These are phyloP conservation scores for Enteromius viviparus DNA, from an alignment of 2,797 vertebrate species.

Conservation along the genomic window DNA sequence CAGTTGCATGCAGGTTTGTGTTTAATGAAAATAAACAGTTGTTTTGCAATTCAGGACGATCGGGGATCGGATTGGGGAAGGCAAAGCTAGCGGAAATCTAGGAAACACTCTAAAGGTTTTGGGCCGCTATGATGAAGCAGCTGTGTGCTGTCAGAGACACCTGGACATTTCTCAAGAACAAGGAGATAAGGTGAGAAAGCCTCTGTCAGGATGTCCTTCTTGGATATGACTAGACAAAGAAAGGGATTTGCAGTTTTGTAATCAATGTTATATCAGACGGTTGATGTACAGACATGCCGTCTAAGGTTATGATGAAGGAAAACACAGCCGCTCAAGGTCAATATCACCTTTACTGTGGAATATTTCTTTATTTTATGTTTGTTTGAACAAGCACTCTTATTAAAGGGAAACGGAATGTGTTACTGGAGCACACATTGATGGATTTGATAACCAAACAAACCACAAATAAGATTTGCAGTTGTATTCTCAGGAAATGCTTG, in stretches of 20 bases:
- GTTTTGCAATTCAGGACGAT: slow-evolving; percentile 83
- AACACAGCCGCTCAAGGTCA: not conserved
- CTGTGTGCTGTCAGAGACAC: slow-evolving; percentile 94
- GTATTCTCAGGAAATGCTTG: not conserved
- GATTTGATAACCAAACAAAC: not conserved
- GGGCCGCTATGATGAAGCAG: slow-evolving; percentile 92
- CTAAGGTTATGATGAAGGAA: not conserved
- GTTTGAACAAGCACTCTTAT: not conserved
- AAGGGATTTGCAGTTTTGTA: not conserved
- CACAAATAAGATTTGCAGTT: not conserved
- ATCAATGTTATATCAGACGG: not conserved
- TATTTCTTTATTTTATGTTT: not conserved
- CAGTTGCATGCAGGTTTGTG: not conserved
- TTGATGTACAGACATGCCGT: not conserved
- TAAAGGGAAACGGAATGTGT: not conserved
- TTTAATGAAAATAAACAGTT: not conserved
- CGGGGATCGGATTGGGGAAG: slow-evolving; percentile 93
- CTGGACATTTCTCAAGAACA: slow-evolving; percentile 96
- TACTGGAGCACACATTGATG: not conserved
- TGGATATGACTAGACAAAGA: not conserved
- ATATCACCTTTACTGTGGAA: not conserved
- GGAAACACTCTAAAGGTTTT: slow-evolving; percentile 95
- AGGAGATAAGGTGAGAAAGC: slow-evolving; percentile 87
- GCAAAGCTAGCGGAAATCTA: slow-evolving; percentile 96
- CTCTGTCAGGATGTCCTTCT: not conserved